These are phyloP conservation scores for Ophiothrix spiculata DNA, from an alignment of 35 echinoderm and acorn worm species.

Conservation along the genomic window DNA sequence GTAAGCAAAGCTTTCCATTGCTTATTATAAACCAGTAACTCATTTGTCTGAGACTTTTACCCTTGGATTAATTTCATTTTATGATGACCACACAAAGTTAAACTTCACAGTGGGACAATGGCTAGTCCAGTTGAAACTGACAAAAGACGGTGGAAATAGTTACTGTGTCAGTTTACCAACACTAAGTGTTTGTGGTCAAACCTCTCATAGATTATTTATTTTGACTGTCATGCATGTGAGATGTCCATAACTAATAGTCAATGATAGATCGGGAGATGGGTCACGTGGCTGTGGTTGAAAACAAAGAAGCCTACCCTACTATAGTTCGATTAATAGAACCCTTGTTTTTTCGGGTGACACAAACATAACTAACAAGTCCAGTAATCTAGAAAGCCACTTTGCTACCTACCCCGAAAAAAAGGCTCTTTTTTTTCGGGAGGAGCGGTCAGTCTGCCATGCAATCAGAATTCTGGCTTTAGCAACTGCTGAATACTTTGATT, in stretches of 20 bases:
- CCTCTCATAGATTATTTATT: background rate
- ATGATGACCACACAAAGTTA: slow-evolving; percentile 15
- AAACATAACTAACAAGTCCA: too few species aligned
- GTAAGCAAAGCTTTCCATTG: background rate
- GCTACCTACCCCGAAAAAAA: too few species aligned
- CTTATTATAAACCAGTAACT: background rate
- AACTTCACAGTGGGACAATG: too few species aligned
- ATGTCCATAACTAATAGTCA: background rate
- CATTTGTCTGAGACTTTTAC: background rate
- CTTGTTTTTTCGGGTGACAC: too few species aligned
- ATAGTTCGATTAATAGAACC: too few species aligned
- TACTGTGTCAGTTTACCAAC: background rate
- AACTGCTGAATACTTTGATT: too few species aligned
- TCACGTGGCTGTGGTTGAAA: background rate
- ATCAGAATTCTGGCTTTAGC: too few species aligned
- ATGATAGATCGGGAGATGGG: background rate
- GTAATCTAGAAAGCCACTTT: too few species aligned
- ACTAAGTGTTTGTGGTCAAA: slow-evolving; percentile 12
- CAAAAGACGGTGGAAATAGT: background rate
- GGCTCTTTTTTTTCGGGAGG: too few species aligned
- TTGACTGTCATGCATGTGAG: background rate
- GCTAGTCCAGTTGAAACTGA: background rate
- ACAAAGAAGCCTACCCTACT: too few species aligned
- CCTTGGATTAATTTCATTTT: background rate
- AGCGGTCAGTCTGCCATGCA: too few species aligned